Evolutionary conservation across 1,140 invertebrate genomes (phyloP).

Genomic region (Diorhabda carinulata): DNA sequence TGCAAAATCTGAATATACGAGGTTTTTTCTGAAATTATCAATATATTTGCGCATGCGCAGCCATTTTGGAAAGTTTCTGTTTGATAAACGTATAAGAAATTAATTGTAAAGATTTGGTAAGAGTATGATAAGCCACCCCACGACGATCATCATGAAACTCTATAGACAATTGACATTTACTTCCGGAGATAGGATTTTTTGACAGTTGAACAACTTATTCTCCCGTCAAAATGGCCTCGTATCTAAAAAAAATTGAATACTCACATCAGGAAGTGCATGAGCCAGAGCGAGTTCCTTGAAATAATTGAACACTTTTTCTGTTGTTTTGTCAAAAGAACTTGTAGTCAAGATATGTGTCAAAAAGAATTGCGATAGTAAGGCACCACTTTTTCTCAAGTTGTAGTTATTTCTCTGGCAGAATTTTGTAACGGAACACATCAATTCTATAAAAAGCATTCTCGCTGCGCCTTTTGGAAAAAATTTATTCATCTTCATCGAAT

Average conservation of each 20-base stretch:
- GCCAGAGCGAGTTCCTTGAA: constrained; percentile 41
- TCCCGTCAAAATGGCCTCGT: no score
- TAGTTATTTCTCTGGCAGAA: constrained; percentile 34
- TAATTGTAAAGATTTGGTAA: no score
- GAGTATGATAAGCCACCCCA: no score
- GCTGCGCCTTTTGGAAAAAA: constrained; percentile 31
- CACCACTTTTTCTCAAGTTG: constrained; percentile 34
- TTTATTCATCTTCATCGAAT: constrained; percentile 24
- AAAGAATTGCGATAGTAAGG: constrained; percentile 42
- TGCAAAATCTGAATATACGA: neutral
- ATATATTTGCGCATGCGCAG: neutral
- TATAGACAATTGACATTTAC: no score
- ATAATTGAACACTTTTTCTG: constrained; percentile 41
- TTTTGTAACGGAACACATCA: constrained; percentile 36
- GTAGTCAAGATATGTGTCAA: constrained; percentile 39
- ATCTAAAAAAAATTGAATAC: no score
- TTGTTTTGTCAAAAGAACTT: constrained; percentile 28
- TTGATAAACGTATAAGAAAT: neutral
- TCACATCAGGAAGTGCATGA: constrained; percentile 37
- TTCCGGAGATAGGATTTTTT: no score
- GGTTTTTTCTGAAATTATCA: neutral
- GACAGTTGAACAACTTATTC: no score
- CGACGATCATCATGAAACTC: neutral
- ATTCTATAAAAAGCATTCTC: constrained; percentile 34
- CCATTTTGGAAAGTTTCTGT: neutral